These are phyloP conservation scores for Bradypus variegatus DNA, from an alignment of 2,797 vertebrate species.

Conservation along the genomic window DNA sequence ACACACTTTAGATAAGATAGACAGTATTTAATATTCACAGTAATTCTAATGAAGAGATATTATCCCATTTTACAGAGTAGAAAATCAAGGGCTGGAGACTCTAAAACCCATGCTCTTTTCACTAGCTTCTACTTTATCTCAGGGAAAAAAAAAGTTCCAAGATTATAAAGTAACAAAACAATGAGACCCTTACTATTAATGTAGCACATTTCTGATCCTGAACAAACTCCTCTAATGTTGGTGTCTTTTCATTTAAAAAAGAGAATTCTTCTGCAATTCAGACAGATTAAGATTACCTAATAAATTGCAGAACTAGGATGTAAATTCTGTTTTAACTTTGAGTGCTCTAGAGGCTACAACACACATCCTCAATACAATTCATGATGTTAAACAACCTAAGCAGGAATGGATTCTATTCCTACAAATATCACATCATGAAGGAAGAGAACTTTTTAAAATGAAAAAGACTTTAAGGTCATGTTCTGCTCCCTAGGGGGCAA, in stretches of 20 bases:
- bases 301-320: neutral
- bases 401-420: constrained; percentile 30
- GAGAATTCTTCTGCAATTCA: constrained; percentile 22
- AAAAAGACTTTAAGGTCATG: constrained; percentile 24
- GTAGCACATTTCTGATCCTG: neutral
- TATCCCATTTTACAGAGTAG: neutral
- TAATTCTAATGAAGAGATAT: neutral
- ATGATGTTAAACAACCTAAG: constrained; percentile 1
- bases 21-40: neutral
- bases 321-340: constrained; percentile 13
- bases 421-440: neutral
- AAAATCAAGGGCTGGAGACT: neutral
- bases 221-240: neutral
- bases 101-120: neutral
- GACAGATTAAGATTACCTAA: neutral
- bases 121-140: neutral
- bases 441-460: constrained; percentile 8
- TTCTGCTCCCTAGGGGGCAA: constrained; percentile 12
- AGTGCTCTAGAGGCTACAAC: neutral
- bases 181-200: neutral
- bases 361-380: neutral
- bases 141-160: neutral
- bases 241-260: constrained; percentile 12
- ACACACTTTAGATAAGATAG: no score
- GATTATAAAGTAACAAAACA: neutral